phyloP scores from a whole-genome alignment of 2,113 vertebrate genomes.

The Chunga burmeisteri region DNA sequence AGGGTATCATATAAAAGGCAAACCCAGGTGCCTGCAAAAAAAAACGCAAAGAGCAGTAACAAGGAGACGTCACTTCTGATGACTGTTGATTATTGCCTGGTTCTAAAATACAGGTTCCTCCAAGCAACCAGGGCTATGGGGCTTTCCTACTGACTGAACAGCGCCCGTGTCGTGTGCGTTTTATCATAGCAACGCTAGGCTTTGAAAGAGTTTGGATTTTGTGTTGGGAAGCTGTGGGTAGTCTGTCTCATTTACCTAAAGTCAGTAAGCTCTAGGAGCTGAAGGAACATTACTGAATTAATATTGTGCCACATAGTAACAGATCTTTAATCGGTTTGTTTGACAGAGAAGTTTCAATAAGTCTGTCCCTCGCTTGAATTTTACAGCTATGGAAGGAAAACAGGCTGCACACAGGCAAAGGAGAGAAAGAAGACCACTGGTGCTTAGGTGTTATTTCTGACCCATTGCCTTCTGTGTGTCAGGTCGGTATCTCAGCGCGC shows the following conservation, averaged over 20 bases:
- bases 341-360: not conserved
- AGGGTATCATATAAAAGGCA: not conserved
- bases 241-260: not conserved
- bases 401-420: not conserved
- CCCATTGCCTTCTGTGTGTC: not conserved
- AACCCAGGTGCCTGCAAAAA: not conserved
- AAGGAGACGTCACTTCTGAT: not conserved
- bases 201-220: not conserved
- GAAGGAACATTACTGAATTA: not conserved
- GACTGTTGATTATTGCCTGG: not conserved
- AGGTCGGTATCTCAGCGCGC: accelerated
- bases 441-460: not conserved
- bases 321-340: not conserved
- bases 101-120: not conserved
- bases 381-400: not conserved
- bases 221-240: not conserved
- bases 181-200: not conserved
- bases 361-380: not conserved
- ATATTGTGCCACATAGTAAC: not conserved
- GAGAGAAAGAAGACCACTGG: not conserved
- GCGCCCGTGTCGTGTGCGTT: not conserved
- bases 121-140: not conserved
- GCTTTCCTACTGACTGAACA: not conserved
- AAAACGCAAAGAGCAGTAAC: not conserved
- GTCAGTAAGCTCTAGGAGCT: not conserved